phyloP scores from a whole-genome alignment of 2,797 vertebrate genomes.

The Chiloscyllium punctatum region DNA sequence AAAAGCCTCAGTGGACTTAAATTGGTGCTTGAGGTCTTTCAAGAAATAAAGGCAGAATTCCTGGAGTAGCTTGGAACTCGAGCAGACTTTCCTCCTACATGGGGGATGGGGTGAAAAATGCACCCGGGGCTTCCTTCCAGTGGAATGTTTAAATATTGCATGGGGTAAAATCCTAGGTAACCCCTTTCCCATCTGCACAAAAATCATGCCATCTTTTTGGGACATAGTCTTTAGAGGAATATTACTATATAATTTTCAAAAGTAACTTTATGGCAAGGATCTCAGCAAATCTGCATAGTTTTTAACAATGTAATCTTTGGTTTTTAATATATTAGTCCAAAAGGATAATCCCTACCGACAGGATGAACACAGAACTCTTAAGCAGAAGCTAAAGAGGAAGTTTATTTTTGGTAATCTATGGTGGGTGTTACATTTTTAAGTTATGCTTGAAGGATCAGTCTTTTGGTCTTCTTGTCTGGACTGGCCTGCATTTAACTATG shows the following conservation, averaged over 20 bases:
- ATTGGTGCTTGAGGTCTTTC: not conserved
- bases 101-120: not conserved
- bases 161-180: not conserved
- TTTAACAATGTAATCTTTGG: not conserved
- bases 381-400: not conserved
- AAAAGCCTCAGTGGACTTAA: not conserved
- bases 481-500: not conserved
- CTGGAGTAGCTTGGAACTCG: not conserved
- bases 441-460: conserved; percentile 11
- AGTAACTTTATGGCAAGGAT: not conserved
- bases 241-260: not conserved
- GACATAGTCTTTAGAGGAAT: not conserved
- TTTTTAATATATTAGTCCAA: not conserved
- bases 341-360: not conserved
- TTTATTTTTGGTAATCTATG: not conserved
- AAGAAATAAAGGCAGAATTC: not conserved
- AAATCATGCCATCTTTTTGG: not conserved
- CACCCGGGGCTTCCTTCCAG: not conserved
- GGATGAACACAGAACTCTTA: not conserved
- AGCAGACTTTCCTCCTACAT: not conserved
- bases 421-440: not conserved
- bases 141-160: not conserved
- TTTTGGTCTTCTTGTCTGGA: not conserved
- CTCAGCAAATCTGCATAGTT: not conserved
- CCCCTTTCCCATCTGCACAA: not conserved